These are phyloP conservation scores for Hipparchia sbordonii DNA, from an alignment of 2,888 invertebrate genomes.

Conservation along the genomic window DNA sequence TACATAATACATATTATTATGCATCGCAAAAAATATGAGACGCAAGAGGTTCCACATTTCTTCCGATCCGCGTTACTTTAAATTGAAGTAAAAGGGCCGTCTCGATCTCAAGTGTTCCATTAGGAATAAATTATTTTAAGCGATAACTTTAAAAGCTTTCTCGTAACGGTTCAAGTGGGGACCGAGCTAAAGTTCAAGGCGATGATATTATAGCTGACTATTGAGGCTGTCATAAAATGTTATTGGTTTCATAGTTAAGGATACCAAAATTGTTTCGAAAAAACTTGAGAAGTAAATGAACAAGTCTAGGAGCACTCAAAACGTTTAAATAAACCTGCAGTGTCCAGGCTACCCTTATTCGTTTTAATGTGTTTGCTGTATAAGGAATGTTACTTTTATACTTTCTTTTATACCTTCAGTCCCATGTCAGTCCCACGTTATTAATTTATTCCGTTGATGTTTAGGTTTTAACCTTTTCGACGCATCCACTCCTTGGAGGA, in stretches of 20 bases:
- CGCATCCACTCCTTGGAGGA: too few species aligned
- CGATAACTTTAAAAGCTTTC: conserved; percentile 77
- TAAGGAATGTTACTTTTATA: too few species aligned
- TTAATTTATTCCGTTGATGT: too few species aligned
- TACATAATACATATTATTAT: not conserved
- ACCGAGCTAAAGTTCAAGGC: conserved; percentile 60
- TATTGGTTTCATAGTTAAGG: conserved; percentile 14
- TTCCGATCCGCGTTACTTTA: conserved; percentile 53
- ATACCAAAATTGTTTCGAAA: not conserved
- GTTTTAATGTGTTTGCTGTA: not conserved
- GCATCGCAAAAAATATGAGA: conserved; percentile 25
- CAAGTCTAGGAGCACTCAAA: too few species aligned
- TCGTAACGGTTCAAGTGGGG: conserved; percentile 61
- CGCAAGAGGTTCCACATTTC: conserved; percentile 60
- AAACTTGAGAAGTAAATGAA: not conserved
- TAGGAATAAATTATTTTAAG: conserved; percentile 72
- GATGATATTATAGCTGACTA: conserved; percentile 32
- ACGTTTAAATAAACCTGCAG: too few species aligned
- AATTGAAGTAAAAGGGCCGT: conserved; percentile 48
- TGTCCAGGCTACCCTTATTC: not conserved
- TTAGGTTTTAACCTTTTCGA: too few species aligned
- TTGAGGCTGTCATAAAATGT: conserved; percentile 20
- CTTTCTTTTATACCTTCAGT: too few species aligned
- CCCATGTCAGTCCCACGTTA: too few species aligned
- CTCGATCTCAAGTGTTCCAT: conserved; percentile 62